Conservation (phyloP, 2,113 vertebrate genomes). For the Leiothrix lutea region DNA sequence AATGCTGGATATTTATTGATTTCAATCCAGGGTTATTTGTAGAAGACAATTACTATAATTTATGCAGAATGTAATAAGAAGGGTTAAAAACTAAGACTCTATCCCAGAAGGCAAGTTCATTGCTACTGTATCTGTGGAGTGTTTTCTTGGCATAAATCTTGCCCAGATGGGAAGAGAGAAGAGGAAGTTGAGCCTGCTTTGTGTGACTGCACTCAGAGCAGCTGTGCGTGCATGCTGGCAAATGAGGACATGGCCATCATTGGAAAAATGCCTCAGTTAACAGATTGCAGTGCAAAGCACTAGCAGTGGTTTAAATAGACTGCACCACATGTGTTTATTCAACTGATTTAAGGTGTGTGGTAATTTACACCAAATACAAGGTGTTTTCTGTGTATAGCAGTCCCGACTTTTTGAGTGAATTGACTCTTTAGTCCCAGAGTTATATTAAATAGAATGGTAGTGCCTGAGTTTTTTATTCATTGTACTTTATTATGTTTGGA, state of each 20-base stretch:
- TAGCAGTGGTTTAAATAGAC: not conserved
- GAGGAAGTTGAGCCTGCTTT: not conserved
- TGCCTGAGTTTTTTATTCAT: not conserved
- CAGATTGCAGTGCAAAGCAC: not conserved
- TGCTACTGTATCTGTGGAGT: not conserved
- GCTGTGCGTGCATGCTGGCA: not conserved
- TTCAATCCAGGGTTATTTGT: not conserved
- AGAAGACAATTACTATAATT: not conserved
- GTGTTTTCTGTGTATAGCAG: not conserved
- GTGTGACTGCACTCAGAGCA: not conserved
- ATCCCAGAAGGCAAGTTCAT: not conserved
- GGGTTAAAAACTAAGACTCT: not conserved
- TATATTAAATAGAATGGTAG: not conserved
- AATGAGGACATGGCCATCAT: not conserved
- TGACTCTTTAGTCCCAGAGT: not conserved
- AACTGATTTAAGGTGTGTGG: not conserved
- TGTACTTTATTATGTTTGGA: not conserved
- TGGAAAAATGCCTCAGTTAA: not conserved
- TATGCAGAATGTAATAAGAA: not conserved
- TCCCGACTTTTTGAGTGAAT: not conserved
- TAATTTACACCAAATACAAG: not conserved
- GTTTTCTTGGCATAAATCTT: not conserved
- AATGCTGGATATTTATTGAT: not conserved
- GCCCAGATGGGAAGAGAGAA: not conserved
- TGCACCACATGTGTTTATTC: not conserved